Evolutionary conservation across 2,888 invertebrate genomes (phyloP), one percentile per base, ranked within the genome.

Genomic region (Lochmaea crataegi): DNA sequence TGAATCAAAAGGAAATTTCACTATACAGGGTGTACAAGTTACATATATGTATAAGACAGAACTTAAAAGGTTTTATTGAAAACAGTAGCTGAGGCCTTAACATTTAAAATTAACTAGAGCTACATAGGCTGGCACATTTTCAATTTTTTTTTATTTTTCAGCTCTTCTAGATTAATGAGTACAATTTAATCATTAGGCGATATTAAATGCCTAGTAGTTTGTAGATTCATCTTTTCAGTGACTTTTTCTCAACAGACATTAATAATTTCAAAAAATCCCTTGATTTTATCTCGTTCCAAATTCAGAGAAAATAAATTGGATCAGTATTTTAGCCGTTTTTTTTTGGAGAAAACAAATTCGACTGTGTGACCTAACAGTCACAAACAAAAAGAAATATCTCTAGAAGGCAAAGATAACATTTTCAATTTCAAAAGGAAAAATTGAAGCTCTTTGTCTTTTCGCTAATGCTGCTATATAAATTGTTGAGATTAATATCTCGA

Each of bases 241-340:
- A 2, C 14, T 16, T 51, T 51, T 51, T 16, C 3, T 51, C 7
- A n/a, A 51, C 7, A 51, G 2, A n/a, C 32, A 38, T 38, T n/a
- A 7, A 51, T 51, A 51, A n/a, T n/a, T n/a, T n/a, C 14, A 51
- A 51, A 51, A 51, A 51, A 51, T n/a, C 51, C 14, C 51, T n/a
- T 0, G 32, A 7, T 38, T 12, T 51, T 16, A 58, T 68, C 58
- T 48, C 22, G 11, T 45, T 68, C 16, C 38, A 56, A 56, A 18
- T 56, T 67, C 45, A 38, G 41, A 68, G 58, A 68, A 68, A 68
- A 68, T 38, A 51, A 68, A 68, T 68, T 61, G 68, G 60, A 11
- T 61, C 60, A 4, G n/a, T 65, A 65, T 65, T 65, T 65, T 26
- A 51, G 32, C 22, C 18, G 22, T 22, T 45, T 26, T 51, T 65